Base-by-base conservation (phyloP, 2,888 invertebrate genomes). In the Tortrix viridana region DNA sequence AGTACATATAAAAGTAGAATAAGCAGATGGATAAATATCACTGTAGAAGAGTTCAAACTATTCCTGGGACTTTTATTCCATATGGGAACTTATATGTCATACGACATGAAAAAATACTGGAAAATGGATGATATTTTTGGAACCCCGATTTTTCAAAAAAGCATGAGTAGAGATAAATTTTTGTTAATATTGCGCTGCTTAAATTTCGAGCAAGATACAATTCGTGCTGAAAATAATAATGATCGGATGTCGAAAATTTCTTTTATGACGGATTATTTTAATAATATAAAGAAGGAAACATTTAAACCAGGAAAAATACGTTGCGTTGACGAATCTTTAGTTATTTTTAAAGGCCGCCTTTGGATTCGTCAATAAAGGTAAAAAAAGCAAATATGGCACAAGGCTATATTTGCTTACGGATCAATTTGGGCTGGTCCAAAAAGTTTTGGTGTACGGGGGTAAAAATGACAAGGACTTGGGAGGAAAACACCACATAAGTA, bases 41-140 rank as follows among this genome's bases (percentile, higher is more conserved):
- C 19, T 14, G 5, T 52, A n/a, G 22, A 41, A 20, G 52, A 52
- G 1, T 7, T 52, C 5, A 44, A 44, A 44, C 16, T 44, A 5
- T 44, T 52, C 20, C 38, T 52, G 22, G 52, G 52, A 3, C 41
- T 52, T 20, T 20, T 52, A 52, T 52, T 52, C n/a, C 37, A 52
- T 20, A 52, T 52, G 52, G 52, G 52, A 9, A 41, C 41, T 20
- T 41, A 41, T 14, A 6, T 16, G 3, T 14, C 52, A 12, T 38
- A 18, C 20, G 41, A 52, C 19, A 52, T 52, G 5, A 41, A 19
- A 14, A 52, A 52, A 38, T 52, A 52, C 22, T 52, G 52, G 52
- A 52, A 52, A 52, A 20, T 20, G 12, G 52, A 52, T 19, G 52
- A 38, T 14, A 38, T 52, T 22, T 22, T 22, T 41, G 41, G 41